A percentile compares a stretch with the other conserved stretches of the same genome.
phyloP scores from a whole-genome alignment of 64 coral and sea anemone genomes.

The Trachythela sp. region DNA sequence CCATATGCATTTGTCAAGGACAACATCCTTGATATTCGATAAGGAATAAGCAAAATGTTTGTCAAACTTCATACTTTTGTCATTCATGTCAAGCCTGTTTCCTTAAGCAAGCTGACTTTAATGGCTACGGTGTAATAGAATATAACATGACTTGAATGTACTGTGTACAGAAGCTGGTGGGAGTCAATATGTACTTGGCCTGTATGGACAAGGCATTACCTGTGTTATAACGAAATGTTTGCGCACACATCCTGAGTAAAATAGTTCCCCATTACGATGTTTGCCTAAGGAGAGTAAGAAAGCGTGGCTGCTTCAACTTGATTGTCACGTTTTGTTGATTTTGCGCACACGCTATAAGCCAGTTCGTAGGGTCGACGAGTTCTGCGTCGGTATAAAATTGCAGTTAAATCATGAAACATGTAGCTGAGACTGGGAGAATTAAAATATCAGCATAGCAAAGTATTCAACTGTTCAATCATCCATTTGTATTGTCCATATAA shows the following conservation, averaged over 20 bases:
- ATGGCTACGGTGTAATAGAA: background rate
- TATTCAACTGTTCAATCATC: no score
- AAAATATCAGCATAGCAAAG: no score
- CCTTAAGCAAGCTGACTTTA: background rate
- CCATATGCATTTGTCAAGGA: background rate
- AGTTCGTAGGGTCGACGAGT: no score
- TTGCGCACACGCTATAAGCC: background rate
- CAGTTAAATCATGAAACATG: no score
- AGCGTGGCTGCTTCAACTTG: background rate
- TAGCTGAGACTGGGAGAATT: no score
- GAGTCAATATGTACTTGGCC: background rate
- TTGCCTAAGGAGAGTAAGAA: background rate
- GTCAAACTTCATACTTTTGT: background rate
- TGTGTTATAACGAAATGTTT: slow-evolving; percentile 1
- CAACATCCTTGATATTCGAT: background rate
- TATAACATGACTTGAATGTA: background rate
- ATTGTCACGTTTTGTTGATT: background rate
- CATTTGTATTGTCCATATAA: no score
- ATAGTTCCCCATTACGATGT: background rate
- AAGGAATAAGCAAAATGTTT: background rate
- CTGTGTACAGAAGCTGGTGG: background rate
- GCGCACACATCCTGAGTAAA: background rate
- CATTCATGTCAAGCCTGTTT: background rate
- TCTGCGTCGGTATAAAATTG: no score
- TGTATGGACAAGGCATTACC: background rate